Evolutionary conservation across 2,797 vertebrate species (phyloP).

Genomic region (Neomorphus geoffroyi): DNA sequence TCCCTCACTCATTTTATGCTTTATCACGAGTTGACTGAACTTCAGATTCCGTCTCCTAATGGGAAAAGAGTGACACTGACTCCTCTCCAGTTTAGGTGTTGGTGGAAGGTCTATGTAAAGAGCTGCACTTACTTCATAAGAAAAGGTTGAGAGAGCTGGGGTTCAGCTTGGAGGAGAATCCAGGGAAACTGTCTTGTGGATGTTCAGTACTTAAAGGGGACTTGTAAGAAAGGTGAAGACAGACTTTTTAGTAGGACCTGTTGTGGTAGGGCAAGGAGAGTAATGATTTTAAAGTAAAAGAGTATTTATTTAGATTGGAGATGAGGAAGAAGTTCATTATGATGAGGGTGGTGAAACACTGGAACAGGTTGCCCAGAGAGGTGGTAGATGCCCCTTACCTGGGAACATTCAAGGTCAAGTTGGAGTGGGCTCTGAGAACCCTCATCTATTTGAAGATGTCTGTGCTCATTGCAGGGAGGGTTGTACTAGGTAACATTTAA

Average conservation of each 20-base stretch:
- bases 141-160: neutral
- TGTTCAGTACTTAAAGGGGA: neutral
- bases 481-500: neutral
- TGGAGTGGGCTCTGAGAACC: neutral
- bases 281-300: neutral
- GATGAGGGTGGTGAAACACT: neutral
- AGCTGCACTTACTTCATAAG: neutral
- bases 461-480: too few relatives aligned
- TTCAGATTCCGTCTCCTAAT: neutral
- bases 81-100: neutral
- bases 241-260: neutral
- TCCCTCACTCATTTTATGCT: neutral
- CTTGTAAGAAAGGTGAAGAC: neutral
- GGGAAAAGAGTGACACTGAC: neutral
- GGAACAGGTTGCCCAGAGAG: neutral
- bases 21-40: neutral
- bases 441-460: neutral
- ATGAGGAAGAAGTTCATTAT: neutral
- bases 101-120: neutral
- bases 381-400: neutral
- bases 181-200: accelerated
- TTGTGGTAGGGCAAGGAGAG: neutral
- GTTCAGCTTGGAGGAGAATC: neutral
- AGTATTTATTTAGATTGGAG: neutral
- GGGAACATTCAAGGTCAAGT: neutral